Evolutionary conservation across 1,140 invertebrate genomes (phyloP), one percentile per base, ranked within the genome.

Genomic region (Meloidogyne exigua): DNA sequence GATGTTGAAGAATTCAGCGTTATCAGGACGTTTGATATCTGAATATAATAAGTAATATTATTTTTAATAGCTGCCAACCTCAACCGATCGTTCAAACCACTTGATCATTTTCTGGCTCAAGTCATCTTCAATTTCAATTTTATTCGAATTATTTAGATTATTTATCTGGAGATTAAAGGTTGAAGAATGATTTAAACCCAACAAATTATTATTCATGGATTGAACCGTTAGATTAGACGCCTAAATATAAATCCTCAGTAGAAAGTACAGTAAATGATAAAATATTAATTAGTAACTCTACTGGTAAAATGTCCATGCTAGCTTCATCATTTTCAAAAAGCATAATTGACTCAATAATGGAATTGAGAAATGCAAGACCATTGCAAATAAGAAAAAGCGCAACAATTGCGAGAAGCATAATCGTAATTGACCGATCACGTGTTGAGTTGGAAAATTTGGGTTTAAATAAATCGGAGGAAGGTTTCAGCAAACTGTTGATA

Each of bases 391-490:
- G 75, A 64, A 87, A 87, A 15, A 87, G 79, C 1, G 82, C 83
- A 12, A 87, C 85, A 63, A 87, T 87, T 26, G 85, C 85, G 10
- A 87, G 77, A 18, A 87, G 80, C 86, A 87, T 86, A 11, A 87
- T 36, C 1, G 85, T 87, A 23, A 87, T 84, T 12, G 66, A 73
- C 23, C 85, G 70, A 76, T 86, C 85, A 26, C 86, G 78, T 2
- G 83, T 72, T 23, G 84, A 84, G 49, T 85, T 85, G 15, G 83
- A 83, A 42, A 82, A 82, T 67, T 82, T 81, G 13, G 72, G 73
- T 71, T 85, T 85, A 39, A 87, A 82, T 25, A 85, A 42, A 1
- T 86, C 80, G 18, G 82, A 69, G 18, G 80, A 78, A 26, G 80
- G 85, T 32, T 76, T 82, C 26, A 82, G 75, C 15, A 76, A 63